Evolutionary conservation across 2,113 vertebrate genomes (phyloP).

Genomic region (Syngnathus floridae): DNA sequence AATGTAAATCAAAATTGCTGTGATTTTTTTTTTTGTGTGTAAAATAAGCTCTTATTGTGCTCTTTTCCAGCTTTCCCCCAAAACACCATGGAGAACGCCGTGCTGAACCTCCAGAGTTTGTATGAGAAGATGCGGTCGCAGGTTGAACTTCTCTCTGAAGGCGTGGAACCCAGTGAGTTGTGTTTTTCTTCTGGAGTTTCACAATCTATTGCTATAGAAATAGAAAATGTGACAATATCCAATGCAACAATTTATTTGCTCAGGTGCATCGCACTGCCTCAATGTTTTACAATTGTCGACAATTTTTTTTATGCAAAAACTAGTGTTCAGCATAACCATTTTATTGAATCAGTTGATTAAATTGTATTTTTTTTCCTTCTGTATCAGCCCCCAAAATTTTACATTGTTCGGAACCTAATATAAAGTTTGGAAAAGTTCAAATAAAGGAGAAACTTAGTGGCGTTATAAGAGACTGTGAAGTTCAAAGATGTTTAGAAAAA

Average conservation of each 20-base stretch:
- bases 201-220: not conserved
- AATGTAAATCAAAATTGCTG: too few species aligned
- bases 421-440: not conserved
- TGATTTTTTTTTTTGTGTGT: too few species aligned
- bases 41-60: too few species aligned
- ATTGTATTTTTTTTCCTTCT: too few species aligned
- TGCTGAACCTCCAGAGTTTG: constrained; percentile 74
- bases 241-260: not conserved
- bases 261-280: too few species aligned
- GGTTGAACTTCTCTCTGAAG: constrained; percentile 81
- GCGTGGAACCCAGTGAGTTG: constrained; percentile 84
- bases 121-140: constrained; percentile 78
- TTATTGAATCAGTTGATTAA: too few species aligned
- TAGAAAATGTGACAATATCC: not conserved
- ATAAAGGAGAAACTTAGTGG: not conserved
- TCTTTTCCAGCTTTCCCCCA: not conserved
- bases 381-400: too few species aligned
- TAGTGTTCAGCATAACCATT: too few species aligned
- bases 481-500: not conserved
- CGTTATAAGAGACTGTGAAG: not conserved
- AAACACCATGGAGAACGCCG: constrained; percentile 75
- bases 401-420: not conserved
- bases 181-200: not conserved
- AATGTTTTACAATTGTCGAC: too few species aligned
- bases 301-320: too few species aligned